Conservation (phyloP, 2,888 invertebrate species). For the Heliothis peltigera region DNA sequence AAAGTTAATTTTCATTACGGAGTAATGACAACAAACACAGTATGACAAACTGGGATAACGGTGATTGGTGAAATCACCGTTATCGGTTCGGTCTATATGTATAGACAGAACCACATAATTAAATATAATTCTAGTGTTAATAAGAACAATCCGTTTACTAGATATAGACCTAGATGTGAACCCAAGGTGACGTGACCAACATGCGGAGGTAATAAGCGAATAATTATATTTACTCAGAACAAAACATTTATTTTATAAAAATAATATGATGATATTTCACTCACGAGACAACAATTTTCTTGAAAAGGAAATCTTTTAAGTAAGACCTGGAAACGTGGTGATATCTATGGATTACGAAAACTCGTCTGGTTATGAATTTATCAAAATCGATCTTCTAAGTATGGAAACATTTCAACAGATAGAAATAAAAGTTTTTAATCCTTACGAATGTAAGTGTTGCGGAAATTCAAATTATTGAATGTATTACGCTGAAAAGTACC, state of each 20-base stretch:
- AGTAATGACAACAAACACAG: too few relatives aligned
- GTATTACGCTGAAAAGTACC: too few relatives aligned
- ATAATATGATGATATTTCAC: constrained; percentile 39
- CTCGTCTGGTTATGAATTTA: background rate
- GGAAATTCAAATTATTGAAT: too few relatives aligned
- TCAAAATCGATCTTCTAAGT: constrained; percentile 1
- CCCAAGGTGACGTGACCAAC: constrained; percentile 49
- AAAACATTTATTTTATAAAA: constrained; percentile 50
- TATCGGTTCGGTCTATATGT: too few relatives aligned
- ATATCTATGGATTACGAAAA: background rate
- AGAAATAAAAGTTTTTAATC: background rate
- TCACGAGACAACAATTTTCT: constrained; percentile 14
- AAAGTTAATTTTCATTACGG: too few relatives aligned
- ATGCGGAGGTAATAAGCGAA: constrained; percentile 50
- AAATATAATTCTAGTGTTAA: background rate
- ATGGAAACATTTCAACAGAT: constrained; percentile 1
- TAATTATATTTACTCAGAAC: constrained; percentile 52
- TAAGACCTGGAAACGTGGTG: background rate
- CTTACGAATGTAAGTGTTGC: too few relatives aligned
- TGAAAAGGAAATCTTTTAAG: constrained; percentile 10
- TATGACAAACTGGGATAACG: too few relatives aligned
- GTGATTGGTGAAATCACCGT: too few relatives aligned
- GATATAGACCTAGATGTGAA: constrained; percentile 51
- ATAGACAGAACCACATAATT: background rate
- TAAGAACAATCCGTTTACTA: constrained; percentile 20